These are phyloP conservation scores for Chaetoderma sp. DNA, from an alignment of 2,888 invertebrate species.

Conservation along the genomic window DNA sequence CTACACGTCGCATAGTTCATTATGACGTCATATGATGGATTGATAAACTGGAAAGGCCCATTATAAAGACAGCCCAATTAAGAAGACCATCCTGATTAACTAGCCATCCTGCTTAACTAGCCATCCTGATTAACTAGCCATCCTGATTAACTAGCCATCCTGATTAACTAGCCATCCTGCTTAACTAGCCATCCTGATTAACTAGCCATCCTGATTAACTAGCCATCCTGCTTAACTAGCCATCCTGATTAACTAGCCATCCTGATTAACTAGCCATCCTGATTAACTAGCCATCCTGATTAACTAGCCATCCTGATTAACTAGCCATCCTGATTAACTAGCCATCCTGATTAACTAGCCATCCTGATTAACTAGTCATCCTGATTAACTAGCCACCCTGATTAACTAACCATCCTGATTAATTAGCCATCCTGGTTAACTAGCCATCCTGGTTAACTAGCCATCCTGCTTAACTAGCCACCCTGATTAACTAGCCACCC, in stretches of 20 bases:
- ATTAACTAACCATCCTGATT: neutral
- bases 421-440: neutral
- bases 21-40: no score
- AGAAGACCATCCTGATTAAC: neutral
- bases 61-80: neutral
- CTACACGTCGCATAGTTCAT: no score
- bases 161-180: neutral
- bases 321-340: neutral
- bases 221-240: neutral
- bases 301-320: neutral
- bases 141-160: neutral
- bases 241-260: neutral
- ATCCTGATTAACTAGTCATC: neutral
- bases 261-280: neutral
- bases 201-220: neutral
- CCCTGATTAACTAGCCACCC: neutral
- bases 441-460: neutral
- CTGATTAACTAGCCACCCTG: neutral
- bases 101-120: neutral
- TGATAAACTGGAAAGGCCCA: no score
- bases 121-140: neutral
- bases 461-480: neutral
- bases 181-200: neutral
- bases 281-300: neutral
- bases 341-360: neutral